A percentile compares a stretch with the other conserved stretches of the same genome.
Conservation (phyloP, 2,888 invertebrate genomes). For the Seladonia tumulorum region DNA sequence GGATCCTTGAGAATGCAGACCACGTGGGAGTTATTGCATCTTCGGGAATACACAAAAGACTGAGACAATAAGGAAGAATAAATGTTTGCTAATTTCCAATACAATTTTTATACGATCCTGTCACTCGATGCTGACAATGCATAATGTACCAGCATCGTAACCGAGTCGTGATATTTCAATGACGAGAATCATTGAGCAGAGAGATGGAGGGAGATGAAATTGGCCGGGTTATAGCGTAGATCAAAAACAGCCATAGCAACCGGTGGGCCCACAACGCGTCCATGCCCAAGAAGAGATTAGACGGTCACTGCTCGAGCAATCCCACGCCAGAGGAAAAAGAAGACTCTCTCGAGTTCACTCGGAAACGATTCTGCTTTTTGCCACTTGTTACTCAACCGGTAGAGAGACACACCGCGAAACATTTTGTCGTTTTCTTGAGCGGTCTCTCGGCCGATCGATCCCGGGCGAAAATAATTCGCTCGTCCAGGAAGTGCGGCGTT, state of each 20-base stretch:
- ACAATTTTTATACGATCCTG: no score
- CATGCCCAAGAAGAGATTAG: constrained; percentile 19
- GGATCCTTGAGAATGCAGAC: no score
- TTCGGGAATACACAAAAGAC: no score
- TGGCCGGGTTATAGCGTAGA: constrained; percentile 38
- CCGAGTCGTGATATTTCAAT: no score
- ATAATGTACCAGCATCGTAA: no score
- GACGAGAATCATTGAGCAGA: no score
- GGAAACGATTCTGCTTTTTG: constrained; percentile 39
- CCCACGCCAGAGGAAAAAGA: constrained; percentile 29
- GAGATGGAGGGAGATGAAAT: constrained; percentile 46
- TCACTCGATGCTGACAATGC: no score
- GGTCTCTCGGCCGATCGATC: constrained; percentile 22
- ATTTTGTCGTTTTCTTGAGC: constrained; percentile 39
- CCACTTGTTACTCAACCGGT: constrained; percentile 25
- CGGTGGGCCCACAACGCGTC: not conserved
- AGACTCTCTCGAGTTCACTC: constrained; percentile 38
- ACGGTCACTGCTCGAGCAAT: constrained; percentile 3
- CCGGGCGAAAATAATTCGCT: constrained; percentile 36
- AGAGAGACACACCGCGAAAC: constrained; percentile 3
- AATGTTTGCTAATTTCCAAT: no score
- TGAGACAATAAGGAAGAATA: not conserved
- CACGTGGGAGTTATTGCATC: no score
- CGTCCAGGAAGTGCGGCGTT: constrained; percentile 48
- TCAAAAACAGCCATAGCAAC: constrained; percentile 14